A percentile compares a stretch with the other conserved stretches of the same genome.
Conservation (phyloP, 1,140 invertebrate species). For the Drosophila paulistorum region DNA sequence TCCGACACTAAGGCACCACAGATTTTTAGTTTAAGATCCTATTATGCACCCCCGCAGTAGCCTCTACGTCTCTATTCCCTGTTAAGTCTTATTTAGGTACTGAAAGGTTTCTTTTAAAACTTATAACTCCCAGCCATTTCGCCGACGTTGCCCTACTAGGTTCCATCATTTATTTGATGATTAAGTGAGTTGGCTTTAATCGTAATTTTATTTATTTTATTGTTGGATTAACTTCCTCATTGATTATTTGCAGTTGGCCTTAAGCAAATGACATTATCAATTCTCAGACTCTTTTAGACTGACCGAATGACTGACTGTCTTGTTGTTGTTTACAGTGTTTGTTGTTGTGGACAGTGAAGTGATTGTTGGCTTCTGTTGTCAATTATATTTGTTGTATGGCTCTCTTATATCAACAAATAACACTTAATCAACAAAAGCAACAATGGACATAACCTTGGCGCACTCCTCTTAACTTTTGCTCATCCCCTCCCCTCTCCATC, state of each 20-base stretch:
- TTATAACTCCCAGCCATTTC: too few relatives aligned
- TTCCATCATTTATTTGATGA: too few relatives aligned
- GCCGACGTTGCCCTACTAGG: too few relatives aligned
- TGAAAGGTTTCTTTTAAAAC: too few relatives aligned
- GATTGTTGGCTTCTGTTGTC: neutral
- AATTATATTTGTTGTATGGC: slow-evolving; percentile 4
- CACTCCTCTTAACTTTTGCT: slow-evolving; percentile 29
- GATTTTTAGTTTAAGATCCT: too few relatives aligned
- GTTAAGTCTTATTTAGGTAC: too few relatives aligned
- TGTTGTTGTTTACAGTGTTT: too few relatives aligned
- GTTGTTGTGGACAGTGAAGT: too few relatives aligned
- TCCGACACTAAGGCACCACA: too few relatives aligned
- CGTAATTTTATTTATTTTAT: neutral
- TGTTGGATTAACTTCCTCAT: neutral
- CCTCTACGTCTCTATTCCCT: too few relatives aligned
- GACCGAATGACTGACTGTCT: neutral
- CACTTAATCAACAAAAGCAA: slow-evolving; percentile 19
- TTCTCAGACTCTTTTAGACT: neutral
- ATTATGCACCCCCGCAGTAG: too few relatives aligned
- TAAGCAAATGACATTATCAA: slow-evolving; percentile 2
- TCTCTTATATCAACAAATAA: slow-evolving; percentile 12
- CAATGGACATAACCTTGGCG: slow-evolving; percentile 26
- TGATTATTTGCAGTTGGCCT: neutral
- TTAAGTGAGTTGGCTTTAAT: too few relatives aligned
- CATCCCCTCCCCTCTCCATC: neutral